phyloP scores from a whole-genome alignment of 1,140 invertebrate genomes.

The Hylyphantes graminicola region DNA sequence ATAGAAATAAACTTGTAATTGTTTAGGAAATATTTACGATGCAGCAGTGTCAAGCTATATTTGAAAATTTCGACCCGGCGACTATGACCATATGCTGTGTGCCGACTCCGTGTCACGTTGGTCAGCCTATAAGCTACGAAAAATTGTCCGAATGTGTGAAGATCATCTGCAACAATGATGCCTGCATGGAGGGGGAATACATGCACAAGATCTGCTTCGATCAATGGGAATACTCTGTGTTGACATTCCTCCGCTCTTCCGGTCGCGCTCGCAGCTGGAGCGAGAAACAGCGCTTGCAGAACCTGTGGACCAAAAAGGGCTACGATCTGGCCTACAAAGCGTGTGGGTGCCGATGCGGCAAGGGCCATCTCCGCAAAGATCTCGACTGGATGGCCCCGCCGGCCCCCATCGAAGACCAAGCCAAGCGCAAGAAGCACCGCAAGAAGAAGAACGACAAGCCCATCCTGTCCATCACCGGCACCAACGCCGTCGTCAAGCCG shows the following conservation, averaged over 20 bases:
- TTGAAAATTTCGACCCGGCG: constrained; percentile 65
- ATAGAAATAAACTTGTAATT: too few species aligned
- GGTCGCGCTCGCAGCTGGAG: constrained; percentile 92
- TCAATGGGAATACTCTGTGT: constrained; percentile 87
- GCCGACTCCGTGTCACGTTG: constrained; percentile 79
- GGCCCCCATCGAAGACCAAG: constrained; percentile 62
- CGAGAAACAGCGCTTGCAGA: constrained; percentile 91
- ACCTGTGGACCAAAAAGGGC: constrained; percentile 97
- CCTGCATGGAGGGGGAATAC: constrained; percentile 84
- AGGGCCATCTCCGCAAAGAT: constrained; percentile 94
- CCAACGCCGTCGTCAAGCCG: constrained; percentile 65
- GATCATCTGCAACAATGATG: constrained; percentile 95
- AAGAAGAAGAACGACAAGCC: constrained; percentile 74
- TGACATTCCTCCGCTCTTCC: constrained; percentile 88
- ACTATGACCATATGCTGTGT: constrained; percentile 79
- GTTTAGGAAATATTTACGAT: constrained; percentile 25
- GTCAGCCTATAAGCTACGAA: constrained; percentile 75
- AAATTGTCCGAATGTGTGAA: constrained; percentile 81
- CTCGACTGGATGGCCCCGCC: constrained; percentile 82
- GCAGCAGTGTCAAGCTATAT: constrained; percentile 66
- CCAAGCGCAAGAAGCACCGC: constrained; percentile 68
- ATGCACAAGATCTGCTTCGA: constrained; percentile 98
- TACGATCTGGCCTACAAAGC: constrained; percentile 92
- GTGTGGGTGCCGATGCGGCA: constrained; percentile 81
- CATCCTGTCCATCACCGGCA: constrained; percentile 68